Evolutionary conservation across 2,888 invertebrate genomes (phyloP).

Genomic region (Augochlorella aurata): DNA sequence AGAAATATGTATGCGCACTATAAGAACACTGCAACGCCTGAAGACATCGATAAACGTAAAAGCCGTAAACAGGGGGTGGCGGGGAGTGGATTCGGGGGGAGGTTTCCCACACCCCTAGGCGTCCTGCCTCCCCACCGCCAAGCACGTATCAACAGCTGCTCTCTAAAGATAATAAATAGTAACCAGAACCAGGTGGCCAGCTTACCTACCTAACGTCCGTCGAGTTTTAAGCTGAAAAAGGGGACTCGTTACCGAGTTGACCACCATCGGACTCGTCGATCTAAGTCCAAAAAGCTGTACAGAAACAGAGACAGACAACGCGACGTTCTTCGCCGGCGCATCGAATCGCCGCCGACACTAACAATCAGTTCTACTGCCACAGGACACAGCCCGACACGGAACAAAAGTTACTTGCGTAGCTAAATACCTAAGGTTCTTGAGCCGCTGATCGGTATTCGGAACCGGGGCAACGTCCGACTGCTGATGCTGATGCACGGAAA

Average conservation of each 20-base stretch:
- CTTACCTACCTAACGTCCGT: constrained; percentile 55
- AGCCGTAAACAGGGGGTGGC: constrained; percentile 55
- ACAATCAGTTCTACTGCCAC: constrained; percentile 46
- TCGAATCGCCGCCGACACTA: constrained; percentile 26
- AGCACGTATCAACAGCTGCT: constrained; percentile 67
- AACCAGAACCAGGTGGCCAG: constrained; percentile 57
- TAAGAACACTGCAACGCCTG: constrained; percentile 62
- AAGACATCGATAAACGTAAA: constrained; percentile 66
- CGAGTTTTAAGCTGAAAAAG: background rate
- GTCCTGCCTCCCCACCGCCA: constrained; percentile 44
- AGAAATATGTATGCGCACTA: constrained; percentile 48
- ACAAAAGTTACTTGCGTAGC: constrained; percentile 4
- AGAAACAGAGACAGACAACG: constrained; percentile 42
- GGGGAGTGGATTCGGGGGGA: background rate
- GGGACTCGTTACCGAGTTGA: constrained; percentile 42
- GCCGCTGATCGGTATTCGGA: background rate
- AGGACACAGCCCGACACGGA: constrained; percentile 27
- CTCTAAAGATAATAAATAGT: constrained; percentile 58
- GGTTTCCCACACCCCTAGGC: background rate
- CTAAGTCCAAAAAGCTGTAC: constrained; percentile 59
- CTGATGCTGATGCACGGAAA: background rate
- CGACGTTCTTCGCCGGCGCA: constrained; percentile 33
- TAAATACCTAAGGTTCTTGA: constrained; percentile 11
- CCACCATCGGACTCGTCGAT: constrained; percentile 51
- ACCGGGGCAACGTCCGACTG: background rate